Base-by-base conservation (phyloP, 2,113 vertebrate species). In the Rhinolophus sinicus region DNA sequence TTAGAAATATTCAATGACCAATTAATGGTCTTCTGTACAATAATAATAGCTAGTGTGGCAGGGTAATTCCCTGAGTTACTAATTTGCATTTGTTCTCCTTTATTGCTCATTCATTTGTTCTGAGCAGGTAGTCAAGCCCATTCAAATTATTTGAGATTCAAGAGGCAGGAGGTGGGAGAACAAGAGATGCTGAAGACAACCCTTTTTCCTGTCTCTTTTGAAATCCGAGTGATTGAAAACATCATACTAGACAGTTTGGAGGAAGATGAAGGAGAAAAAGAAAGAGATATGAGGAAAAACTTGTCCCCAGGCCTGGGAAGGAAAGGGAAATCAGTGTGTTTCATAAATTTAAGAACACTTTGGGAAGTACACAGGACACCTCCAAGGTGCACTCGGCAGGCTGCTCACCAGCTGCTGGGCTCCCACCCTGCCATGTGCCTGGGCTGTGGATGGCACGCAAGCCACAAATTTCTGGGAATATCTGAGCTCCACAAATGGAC, bases 191-290 rank as follows among this genome's bases (percentile, higher is more conserved):
- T 52, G 40, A 90, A 95, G 40, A 56, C n/a, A 93, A 30, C 21
- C 6, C 15, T 80, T 80, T 44, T 40, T 38, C 24, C 80, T 84
- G 70, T 65, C 35, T 76, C 93, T 95, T 94, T 89, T 90, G 70
- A 96, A 97, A 96, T 82, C 33, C 85, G 84, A 94, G 7, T 89
- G 82, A 96, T 60, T 96, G 64, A 88, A 89, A 96, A 88, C 78
- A 91, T 91, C 35, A 69, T 38, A 73, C 62, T 62, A 78, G 62
- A 11, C 33, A 90, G 82, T 82, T 58, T 97, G 69, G 52, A 77
- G 30, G 33, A 22, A 90, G 22, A 2, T 9, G n/a, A n/a, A 50
- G 26, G 18, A 15, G 54, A 6, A 52, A 72, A n/a, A 14, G 78
- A 70, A 54, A 83, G 40, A 30, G 35, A 81, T 14, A 44, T 11